Conservation (phyloP, 2,113 vertebrate species). For the Corynorhinus townsendii region DNA sequence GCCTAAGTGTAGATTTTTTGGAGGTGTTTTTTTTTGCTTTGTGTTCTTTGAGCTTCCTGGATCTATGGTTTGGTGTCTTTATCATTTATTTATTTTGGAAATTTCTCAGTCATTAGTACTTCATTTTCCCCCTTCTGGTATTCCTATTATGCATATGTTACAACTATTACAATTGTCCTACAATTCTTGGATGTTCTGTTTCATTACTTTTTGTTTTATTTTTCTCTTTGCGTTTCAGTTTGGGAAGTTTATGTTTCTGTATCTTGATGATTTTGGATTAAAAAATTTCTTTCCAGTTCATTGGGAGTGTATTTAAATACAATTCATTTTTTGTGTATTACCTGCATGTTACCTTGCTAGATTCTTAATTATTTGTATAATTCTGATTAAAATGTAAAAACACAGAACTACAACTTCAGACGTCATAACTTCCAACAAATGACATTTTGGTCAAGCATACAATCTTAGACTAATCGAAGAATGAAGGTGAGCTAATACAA, state of each 20-base stretch:
- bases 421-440: background rate
- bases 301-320: background rate
- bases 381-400: slow-evolving; percentile 5
- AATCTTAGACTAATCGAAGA: background rate
- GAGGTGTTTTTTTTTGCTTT: background rate
- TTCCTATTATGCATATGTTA: background rate
- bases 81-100: slow-evolving; percentile 9
- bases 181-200: background rate
- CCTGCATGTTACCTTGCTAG: background rate
- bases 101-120: background rate
- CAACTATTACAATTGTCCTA: background rate
- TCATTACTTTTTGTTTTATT: background rate
- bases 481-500: background rate
- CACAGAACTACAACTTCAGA: background rate
- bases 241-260: background rate
- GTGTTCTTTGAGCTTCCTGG: background rate
- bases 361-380: background rate
- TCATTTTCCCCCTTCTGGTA: background rate
- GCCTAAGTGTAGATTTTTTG: background rate
- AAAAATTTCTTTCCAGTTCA: background rate
- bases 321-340: background rate
- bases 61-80: background rate
- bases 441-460: background rate
- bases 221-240: background rate
- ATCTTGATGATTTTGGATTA: background rate